Evolutionary conservation across 1,140 invertebrate genomes (phyloP).

Genomic region (Lepeophtheirus salmonis): DNA sequence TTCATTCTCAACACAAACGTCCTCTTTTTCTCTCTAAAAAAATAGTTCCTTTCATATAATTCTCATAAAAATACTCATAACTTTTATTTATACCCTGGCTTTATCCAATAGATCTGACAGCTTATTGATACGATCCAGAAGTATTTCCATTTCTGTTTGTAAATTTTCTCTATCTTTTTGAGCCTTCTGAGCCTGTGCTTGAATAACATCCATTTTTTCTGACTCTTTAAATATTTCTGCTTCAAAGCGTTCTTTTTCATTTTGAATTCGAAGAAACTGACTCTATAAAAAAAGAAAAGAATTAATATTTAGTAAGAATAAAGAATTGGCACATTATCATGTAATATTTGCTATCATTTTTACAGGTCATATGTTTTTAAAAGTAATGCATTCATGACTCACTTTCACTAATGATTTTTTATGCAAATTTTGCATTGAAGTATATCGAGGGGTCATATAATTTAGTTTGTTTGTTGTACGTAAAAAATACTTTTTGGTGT

Average conservation of each 20-base stretch:
- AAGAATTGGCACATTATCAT: no score
- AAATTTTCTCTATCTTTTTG: constrained; percentile 62
- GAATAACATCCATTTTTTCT: constrained; percentile 54
- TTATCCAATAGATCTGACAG: constrained; percentile 28
- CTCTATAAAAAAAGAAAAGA: constrained; percentile 29
- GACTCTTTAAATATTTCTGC: constrained; percentile 44
- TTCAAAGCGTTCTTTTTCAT: constrained; percentile 63
- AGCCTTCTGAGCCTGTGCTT: constrained; percentile 55
- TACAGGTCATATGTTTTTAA: no score
- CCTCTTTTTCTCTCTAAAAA: constrained; percentile 37
- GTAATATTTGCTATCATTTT: no score
- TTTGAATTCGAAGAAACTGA: constrained; percentile 54
- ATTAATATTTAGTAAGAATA: constrained; percentile 10
- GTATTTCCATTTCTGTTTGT: constrained; percentile 58
- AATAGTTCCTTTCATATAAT: constrained; percentile 1
- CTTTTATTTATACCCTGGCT: constrained; percentile 29
- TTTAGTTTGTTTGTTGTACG: no score
- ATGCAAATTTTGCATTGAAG: no score
- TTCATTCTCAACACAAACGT: constrained; percentile 59
- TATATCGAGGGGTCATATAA: no score
- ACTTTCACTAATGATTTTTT: no score
- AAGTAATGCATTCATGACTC: no score
- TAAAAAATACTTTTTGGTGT: no score
- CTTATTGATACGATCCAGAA: constrained; percentile 73
- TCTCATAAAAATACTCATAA: constrained; percentile 26